Conservation (phyloP, 2,797 vertebrate species). For the Arctocebus calabarensis region DNA sequence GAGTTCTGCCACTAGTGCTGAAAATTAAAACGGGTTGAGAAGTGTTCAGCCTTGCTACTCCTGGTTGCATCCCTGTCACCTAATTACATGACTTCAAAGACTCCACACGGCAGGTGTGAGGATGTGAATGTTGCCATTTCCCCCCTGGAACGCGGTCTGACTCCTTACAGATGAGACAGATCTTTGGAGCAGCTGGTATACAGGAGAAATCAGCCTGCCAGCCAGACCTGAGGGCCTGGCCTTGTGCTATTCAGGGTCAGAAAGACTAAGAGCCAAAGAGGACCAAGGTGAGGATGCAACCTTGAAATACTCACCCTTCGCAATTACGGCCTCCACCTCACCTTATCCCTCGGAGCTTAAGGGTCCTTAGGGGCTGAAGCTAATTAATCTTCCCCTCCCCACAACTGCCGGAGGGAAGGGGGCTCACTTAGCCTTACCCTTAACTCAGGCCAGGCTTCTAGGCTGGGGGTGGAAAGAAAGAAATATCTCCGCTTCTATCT, state of each 20-base stretch:
- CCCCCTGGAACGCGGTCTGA: not conserved
- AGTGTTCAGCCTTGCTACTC: conserved; percentile 22
- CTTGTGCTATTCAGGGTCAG: not conserved
- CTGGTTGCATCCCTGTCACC: conserved; percentile 52
- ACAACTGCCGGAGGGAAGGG: not conserved
- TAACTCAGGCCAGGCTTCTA: not conserved
- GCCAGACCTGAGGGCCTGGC: not conserved
- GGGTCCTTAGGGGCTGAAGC: not conserved
- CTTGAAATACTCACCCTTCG: not conserved
- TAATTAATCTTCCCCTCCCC: not conserved
- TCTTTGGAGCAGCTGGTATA: not conserved
- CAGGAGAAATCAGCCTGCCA: not conserved
- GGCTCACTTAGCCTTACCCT: not conserved
- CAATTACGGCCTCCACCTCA: not conserved
- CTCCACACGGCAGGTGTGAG: conserved; percentile 18
- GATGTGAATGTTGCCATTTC: not conserved
- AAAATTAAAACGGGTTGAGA: conserved; percentile 51
- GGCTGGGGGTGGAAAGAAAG: not conserved
- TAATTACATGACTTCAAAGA: conserved; percentile 79
- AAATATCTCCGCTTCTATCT: rapidly evolving
- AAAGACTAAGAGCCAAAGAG: not conserved
- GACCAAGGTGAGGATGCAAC: not conserved
- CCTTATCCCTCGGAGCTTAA: not conserved
- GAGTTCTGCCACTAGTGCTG: conserved; percentile 4
- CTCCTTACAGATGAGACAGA: not conserved